Percentiles rank a stretch among this genome's conserved stretches.
These are phyloP conservation scores for Hippopotamyrus pictus DNA, from an alignment of 2,797 vertebrate species.

Conservation along the genomic window DNA sequence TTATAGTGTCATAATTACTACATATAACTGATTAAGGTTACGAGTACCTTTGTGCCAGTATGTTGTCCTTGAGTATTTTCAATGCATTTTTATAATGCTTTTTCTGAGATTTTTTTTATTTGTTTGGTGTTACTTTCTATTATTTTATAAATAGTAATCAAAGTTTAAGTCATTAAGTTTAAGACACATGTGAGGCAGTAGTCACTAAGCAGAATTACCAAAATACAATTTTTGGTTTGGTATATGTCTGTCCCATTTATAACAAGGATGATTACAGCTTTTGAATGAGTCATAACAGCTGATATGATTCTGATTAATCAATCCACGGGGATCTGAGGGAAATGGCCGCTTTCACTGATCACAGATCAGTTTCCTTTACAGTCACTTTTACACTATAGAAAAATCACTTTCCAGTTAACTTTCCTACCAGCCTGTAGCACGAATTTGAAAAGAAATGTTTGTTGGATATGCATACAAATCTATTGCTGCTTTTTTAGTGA, in stretches of 20 bases:
- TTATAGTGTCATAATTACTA: neutral
- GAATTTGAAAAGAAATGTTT: neutral
- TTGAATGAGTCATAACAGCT: neutral
- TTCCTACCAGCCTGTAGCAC: neutral
- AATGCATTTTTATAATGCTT: slow-evolving; percentile 45
- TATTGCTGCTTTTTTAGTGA: neutral
- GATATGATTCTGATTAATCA: neutral
- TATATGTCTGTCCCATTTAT: neutral
- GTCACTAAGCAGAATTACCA: neutral
- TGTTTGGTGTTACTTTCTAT: slow-evolving; percentile 31
- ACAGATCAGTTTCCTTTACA: neutral
- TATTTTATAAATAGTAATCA: neutral
- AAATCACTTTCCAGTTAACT: neutral
- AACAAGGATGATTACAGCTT: neutral
- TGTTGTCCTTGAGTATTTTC: slow-evolving; percentile 35
- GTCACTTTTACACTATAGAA: neutral
- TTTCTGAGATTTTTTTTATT: slow-evolving; percentile 48
- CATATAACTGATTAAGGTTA: slow-evolving; percentile 25
- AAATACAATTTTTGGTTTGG: neutral
- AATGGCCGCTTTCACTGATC: neutral
- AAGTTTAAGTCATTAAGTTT: slow-evolving; percentile 38
- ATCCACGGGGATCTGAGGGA: neutral
- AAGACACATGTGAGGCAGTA: slow-evolving; percentile 44
- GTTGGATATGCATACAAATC: neutral
- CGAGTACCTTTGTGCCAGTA: slow-evolving; percentile 31